Evolutionary conservation across 2,113 vertebrate species (phyloP).

Genomic region (Oceanites oceanicus): DNA sequence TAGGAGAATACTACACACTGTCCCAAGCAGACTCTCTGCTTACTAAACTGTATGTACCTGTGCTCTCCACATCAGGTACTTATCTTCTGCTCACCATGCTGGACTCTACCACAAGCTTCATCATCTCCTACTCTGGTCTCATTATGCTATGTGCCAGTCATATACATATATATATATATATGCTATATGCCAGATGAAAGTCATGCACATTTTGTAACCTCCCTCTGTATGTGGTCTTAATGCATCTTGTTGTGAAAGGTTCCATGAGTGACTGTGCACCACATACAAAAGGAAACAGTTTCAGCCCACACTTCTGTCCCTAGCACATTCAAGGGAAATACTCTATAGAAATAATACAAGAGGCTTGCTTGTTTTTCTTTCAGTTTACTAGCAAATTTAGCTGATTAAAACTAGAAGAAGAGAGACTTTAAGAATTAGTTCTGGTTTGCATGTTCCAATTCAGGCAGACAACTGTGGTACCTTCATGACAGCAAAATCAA

Average conservation of each 20-base stretch:
- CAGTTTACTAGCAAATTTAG: background rate
- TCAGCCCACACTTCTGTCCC: background rate
- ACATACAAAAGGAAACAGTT: background rate
- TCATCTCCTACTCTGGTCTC: background rate
- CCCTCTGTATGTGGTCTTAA: background rate
- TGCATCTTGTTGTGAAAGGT: background rate
- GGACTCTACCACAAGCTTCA: background rate
- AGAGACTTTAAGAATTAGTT: background rate
- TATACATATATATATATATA: background rate
- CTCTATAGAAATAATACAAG: background rate
- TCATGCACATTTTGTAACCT: background rate
- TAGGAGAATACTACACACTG: background rate
- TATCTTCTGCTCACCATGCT: background rate
- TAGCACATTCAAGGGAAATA: background rate
- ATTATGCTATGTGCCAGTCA: background rate
- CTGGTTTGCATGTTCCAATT: background rate
- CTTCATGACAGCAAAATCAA: constrained; percentile 4
- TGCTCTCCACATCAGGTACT: background rate
- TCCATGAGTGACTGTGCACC: background rate
- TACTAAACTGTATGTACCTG: background rate
- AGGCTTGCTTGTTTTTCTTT: background rate
- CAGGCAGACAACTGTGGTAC: background rate
- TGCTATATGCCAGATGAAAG: too few species aligned
- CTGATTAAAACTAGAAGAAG: background rate
- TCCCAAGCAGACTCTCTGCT: background rate